phyloP scores from a whole-genome alignment of 2,113 vertebrate species.

The Corydoras maculifer region DNA sequence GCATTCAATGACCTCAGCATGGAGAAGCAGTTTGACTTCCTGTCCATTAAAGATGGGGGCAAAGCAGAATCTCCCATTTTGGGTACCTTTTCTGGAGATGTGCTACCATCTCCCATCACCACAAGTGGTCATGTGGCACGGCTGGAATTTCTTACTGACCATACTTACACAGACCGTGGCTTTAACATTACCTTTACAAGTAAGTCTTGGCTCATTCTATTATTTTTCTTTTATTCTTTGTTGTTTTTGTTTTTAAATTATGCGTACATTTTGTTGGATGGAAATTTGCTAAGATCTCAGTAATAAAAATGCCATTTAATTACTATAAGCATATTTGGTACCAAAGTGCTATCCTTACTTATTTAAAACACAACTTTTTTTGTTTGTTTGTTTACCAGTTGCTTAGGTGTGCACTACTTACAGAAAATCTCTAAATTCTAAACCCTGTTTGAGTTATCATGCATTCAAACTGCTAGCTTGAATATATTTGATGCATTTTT shows the following conservation, averaged over 20 bases:
- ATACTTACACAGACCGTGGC: conserved; percentile 93
- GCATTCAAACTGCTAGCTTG: conserved; percentile 1
- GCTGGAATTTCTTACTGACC: conserved; percentile 95
- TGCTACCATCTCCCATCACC: conserved; percentile 88
- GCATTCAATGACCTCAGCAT: conserved; percentile 98
- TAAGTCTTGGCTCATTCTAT: conserved; percentile 55
- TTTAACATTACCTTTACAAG: conserved; percentile 99
- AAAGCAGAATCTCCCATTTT: conserved; percentile 88
- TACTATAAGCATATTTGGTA: too few species aligned
- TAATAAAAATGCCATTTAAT: too few species aligned
- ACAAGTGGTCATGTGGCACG: conserved; percentile 89
- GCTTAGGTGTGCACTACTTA: too few species aligned
- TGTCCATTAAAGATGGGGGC: conserved; percentile 89
- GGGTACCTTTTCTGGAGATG: conserved; percentile 90
- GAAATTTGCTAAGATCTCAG: too few species aligned
- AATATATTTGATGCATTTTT: conserved; percentile 6
- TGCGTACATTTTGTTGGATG: too few species aligned
- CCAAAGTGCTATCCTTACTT: too few species aligned
- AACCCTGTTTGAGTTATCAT: background rate
- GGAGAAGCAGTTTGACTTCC: conserved; percentile 97
- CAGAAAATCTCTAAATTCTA: too few species aligned
- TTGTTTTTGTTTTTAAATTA: too few species aligned
- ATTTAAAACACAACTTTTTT: too few species aligned
- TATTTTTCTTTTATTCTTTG: conserved; percentile 12
- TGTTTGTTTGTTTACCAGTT: too few species aligned